Evolutionary conservation across 2,113 vertebrate genomes (phyloP).

Genomic region (Heteronetta atricapilla): DNA sequence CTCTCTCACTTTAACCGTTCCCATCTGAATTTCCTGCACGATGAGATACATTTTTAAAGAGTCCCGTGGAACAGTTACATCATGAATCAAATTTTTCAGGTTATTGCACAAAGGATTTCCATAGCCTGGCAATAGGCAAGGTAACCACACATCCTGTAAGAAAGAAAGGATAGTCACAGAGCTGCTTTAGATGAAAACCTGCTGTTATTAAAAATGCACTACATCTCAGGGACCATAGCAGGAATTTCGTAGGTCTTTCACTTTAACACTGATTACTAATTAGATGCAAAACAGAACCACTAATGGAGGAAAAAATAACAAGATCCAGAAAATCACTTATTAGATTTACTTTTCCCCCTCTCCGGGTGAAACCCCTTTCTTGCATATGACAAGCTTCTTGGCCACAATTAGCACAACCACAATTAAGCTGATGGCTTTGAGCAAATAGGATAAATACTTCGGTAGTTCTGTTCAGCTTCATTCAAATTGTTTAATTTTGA

Average conservation of each 20-base stretch:
- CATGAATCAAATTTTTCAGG: neutral
- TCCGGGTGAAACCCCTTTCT: neutral
- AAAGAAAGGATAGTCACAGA: neutral
- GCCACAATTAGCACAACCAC: neutral
- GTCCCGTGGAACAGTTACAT: neutral
- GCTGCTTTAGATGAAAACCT: neutral
- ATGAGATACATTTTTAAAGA: neutral
- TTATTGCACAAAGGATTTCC: neutral
- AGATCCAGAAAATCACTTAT: neutral
- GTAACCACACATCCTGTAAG: neutral
- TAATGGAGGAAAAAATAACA: neutral
- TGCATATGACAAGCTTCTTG: neutral
- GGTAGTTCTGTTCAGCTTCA: neutral
- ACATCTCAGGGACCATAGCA: neutral
- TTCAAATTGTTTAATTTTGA: neutral
- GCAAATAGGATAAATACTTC: neutral
- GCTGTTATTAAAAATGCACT: neutral
- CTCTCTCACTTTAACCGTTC: constrained; percentile 36
- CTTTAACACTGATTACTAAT: constrained; percentile 32
- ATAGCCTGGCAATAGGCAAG: neutral
- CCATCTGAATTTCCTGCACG: constrained; percentile 33
- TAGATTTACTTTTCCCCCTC: neutral
- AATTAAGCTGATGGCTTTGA: neutral
- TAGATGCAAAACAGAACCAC: constrained; percentile 18
- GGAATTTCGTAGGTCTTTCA: neutral